Conservation (phyloP, 2,113 vertebrate species). For the Cyanistes caeruleus region DNA sequence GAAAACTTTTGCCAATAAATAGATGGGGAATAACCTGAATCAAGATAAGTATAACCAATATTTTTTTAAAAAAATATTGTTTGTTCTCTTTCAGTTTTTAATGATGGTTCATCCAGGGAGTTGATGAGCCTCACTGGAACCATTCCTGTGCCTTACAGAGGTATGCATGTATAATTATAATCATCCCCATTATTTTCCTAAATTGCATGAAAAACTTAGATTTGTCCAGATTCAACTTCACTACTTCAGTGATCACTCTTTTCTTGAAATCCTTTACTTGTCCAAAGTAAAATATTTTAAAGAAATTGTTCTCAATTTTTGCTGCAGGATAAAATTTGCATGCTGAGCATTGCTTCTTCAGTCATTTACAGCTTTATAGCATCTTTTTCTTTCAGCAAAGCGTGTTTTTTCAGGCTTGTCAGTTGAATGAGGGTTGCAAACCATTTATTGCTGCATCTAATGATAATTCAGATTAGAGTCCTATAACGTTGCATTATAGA, state of each 20-base stretch:
- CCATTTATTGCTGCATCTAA: not conserved
- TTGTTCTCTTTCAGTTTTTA: slow-evolving; percentile 87
- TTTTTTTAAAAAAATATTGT: not conserved
- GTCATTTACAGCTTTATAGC: not conserved
- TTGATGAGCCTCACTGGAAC: slow-evolving; percentile 96
- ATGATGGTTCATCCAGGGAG: slow-evolving; percentile 92
- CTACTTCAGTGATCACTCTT: fast-evolving
- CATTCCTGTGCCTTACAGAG: slow-evolving; percentile 95
- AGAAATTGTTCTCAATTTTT: not conserved
- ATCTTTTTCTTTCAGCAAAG: not conserved
- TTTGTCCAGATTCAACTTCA: not conserved
- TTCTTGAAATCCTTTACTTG: not conserved
- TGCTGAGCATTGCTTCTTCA: not conserved
- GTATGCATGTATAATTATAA: slow-evolving; percentile 58
- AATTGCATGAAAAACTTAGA: not conserved
- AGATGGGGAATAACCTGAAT: not conserved
- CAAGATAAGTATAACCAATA: not conserved
- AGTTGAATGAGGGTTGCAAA: not conserved
- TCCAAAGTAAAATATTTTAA: not conserved
- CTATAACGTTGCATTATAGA: not conserved
- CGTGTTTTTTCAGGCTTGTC: not conserved
- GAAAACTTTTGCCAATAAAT: not conserved
- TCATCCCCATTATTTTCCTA: not conserved
- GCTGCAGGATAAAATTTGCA: not conserved
- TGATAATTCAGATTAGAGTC: not conserved